Conservation (phyloP, 2,888 invertebrate genomes). For the Chorisops tibialis region DNA sequence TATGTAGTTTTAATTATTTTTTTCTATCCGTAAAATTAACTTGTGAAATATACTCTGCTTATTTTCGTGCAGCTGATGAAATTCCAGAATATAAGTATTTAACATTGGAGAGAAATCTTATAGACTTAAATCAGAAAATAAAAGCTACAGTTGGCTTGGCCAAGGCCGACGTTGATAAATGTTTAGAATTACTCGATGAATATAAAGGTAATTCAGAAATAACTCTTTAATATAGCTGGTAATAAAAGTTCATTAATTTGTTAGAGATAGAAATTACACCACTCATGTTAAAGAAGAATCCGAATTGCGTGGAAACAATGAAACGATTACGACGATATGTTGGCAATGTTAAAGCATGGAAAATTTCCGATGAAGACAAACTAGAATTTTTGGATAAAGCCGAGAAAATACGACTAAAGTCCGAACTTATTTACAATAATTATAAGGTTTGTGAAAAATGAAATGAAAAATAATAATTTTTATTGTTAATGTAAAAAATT, state of each 20-base stretch:
- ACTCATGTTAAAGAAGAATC: conserved; percentile 77
- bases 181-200: conserved; percentile 66
- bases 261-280: conserved; percentile 55
- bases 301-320: conserved; percentile 73
- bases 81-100: conserved; percentile 22
- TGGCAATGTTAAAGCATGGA: conserved; percentile 75
- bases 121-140: conserved; percentile 64
- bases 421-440: conserved; percentile 55
- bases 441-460: conserved; percentile 39
- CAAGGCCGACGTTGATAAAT: conserved; percentile 69
- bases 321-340: conserved; percentile 73
- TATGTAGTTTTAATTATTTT: not conserved
- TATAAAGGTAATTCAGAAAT: conserved; percentile 49
- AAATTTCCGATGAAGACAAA: conserved; percentile 60
- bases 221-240: not conserved
- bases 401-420: conserved; percentile 65
- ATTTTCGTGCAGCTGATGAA: conserved; percentile 1
- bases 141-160: conserved; percentile 64
- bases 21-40: not conserved
- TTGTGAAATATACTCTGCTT: not conserved
- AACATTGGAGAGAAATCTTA: conserved; percentile 59
- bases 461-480: not conserved
- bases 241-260: not conserved
- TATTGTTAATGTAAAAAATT: not conserved
- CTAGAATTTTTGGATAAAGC: conserved; percentile 65